A percentile compares a stretch with the other conserved stretches of the same genome.
Evolutionary conservation across 2,113 vertebrate genomes (phyloP).

Genomic region (Seriola rivoliana): DNA sequence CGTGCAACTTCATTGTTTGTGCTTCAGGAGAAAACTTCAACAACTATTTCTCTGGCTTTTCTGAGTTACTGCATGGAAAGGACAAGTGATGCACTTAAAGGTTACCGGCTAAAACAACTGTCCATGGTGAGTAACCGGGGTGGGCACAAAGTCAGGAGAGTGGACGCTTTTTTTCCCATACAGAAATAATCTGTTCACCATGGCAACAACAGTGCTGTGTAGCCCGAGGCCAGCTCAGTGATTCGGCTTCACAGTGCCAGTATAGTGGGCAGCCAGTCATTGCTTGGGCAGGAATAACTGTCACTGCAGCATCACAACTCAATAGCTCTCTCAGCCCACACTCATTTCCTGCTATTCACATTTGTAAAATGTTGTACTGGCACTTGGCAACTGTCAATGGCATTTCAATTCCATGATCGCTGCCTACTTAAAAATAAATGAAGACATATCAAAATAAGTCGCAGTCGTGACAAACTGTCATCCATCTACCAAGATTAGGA

Average conservation of each 20-base stretch:
- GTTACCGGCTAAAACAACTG: slow-evolving; percentile 52
- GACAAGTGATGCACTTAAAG: slow-evolving; percentile 37
- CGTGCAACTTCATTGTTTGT: not conserved
- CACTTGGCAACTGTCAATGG: slow-evolving; percentile 60
- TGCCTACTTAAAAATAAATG: slow-evolving; percentile 51
- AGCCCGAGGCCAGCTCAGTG: slow-evolving; percentile 61
- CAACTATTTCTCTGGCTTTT: not conserved
- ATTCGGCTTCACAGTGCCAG: slow-evolving; percentile 58
- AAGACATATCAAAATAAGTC: slow-evolving; percentile 57
- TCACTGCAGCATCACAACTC: slow-evolving; percentile 62
- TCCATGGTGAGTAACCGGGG: not conserved
- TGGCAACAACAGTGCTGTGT: slow-evolving; percentile 66
- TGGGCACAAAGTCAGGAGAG: slow-evolving; percentile 49
- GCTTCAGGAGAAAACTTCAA: too few relatives aligned
- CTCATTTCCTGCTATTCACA: slow-evolving; percentile 64
- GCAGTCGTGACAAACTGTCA: slow-evolving; percentile 2
- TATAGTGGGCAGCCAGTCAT: slow-evolving; percentile 65
- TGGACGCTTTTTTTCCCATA: slow-evolving; percentile 23
- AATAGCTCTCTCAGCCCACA: slow-evolving; percentile 56
- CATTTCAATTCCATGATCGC: slow-evolving; percentile 56
- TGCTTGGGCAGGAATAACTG: slow-evolving; percentile 63
- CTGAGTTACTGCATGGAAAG: not conserved
- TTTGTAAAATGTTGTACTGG: slow-evolving; percentile 52
- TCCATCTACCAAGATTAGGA: slow-evolving; percentile 35
- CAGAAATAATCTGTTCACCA: slow-evolving; percentile 70